Evolutionary conservation across 2,113 vertebrate genomes (phyloP), one percentile per base, ranked within the genome.

Genomic region (Corvus moneduloides): DNA sequence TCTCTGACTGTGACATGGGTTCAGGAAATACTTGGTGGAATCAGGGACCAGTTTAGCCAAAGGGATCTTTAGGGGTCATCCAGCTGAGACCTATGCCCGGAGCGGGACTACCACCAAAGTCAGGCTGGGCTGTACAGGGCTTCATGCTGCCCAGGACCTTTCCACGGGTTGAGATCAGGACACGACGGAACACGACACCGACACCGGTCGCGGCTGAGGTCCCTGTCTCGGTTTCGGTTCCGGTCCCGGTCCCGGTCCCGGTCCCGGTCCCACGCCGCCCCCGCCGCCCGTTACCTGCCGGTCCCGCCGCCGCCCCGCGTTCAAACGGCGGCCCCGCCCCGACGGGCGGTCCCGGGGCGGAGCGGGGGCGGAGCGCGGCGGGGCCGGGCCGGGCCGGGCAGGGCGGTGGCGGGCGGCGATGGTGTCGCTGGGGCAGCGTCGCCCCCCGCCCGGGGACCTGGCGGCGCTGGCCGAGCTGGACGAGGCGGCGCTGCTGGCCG

Each of bases 131-230:
- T n/a, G 10, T 22, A 32, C 14, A 0, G 28, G 41, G 24, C 5
- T 3, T 67, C 26, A 13, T 59, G 33, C 58, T 27, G 21, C 7
- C 17, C 27, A 9, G 20, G 7, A 48, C 23, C 13, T 58, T 43
- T 17, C 10, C 67, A 8, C 0, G 1, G 4, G 16, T 6, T 14
- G 30, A 76, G 22, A 63, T 11, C 13, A 41, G 23, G 27, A 48
- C 44, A 11, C 20, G 17, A 46, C 44, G 19, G 19, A 21, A 44
- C 43, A 13, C 13, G 14, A 12, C 46, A 28, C 10, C 7, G 18
- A 4, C 9, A 4, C 9, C 26, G 13, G 7, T 15, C 6, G 0
- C 2, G 23, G 6, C 13, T 7, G 41, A 13, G 41, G 41, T 2
- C 11, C 19, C 37, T 37, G 37, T 37, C 37, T 37, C 37, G 37